These are phyloP conservation scores for Galaxias olidus DNA, from an alignment of 2,797 vertebrate species.

Conservation along the genomic window DNA sequence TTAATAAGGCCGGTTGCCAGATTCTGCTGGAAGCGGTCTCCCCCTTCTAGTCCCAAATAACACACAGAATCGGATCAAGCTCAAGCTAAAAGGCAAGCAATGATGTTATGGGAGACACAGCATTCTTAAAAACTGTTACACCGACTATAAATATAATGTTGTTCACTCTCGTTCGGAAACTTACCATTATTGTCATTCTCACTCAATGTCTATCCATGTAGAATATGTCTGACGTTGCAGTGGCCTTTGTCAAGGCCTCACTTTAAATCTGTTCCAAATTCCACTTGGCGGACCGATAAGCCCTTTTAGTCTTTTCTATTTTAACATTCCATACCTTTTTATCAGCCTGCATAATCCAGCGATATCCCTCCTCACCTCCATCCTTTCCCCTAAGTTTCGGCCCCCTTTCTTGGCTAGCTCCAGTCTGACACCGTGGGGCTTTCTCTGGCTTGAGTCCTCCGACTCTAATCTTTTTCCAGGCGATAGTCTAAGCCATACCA, in stretches of 20 bases:
- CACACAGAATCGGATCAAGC: no score
- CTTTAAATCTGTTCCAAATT: slow-evolving; percentile 52
- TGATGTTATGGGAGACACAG: no score
- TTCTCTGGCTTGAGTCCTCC: slow-evolving; percentile 68
- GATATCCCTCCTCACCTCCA: slow-evolving; percentile 61
- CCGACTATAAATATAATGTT: no score
- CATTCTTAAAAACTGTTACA: no score
- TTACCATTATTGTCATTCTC: no score
- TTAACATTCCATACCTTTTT: slow-evolving; percentile 60
- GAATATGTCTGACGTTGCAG: neutral
- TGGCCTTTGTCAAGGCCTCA: slow-evolving; percentile 26
- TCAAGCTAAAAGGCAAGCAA: no score
- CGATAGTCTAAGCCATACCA: slow-evolving; percentile 74
- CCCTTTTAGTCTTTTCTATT: slow-evolving; percentile 56
- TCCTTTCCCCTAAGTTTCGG: slow-evolving; percentile 43
- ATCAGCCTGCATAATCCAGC: slow-evolving; percentile 61
- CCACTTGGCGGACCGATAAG: slow-evolving; percentile 47
- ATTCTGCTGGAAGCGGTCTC: no score
- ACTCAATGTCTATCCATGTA: no score
- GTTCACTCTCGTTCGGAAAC: no score
- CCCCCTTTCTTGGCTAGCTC: slow-evolving; percentile 27
- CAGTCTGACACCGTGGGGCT: slow-evolving; percentile 56
- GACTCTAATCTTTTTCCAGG: slow-evolving; percentile 72
- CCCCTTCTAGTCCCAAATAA: no score
- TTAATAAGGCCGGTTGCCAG: no score